These are phyloP conservation scores for Nephrotoma guestfalica DNA, from an alignment of 2,888 invertebrate species.

Conservation along the genomic window DNA sequence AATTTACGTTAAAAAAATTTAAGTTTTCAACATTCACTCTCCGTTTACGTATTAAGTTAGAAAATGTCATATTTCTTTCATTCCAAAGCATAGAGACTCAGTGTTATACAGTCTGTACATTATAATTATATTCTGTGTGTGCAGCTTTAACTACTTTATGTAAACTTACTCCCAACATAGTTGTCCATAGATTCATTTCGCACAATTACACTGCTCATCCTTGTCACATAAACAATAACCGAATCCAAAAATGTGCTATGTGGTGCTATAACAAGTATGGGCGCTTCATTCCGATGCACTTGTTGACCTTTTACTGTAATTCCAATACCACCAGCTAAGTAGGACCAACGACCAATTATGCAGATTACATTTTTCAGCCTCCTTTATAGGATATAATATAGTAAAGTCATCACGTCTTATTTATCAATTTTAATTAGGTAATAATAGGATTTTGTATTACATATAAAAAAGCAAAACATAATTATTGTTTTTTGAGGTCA, in stretches of 20 bases:
- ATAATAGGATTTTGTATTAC: background rate
- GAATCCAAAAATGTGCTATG: slow-evolving; percentile 84
- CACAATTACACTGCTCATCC: slow-evolving; percentile 72
- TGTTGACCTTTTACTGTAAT: slow-evolving; percentile 62
- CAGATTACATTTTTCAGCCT: slow-evolving; percentile 50
- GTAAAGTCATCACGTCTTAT: background rate
- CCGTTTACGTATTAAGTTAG: background rate
- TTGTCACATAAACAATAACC: slow-evolving; percentile 66
- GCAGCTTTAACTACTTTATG: slow-evolving; percentile 7
- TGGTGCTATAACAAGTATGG: slow-evolving; percentile 73
- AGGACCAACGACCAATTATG: slow-evolving; percentile 57
- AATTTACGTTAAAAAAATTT: background rate
- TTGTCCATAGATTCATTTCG: slow-evolving; percentile 68
- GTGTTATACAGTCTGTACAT: background rate
- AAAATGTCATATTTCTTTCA: background rate
- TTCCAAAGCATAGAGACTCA: background rate
- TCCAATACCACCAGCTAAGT: slow-evolving; percentile 62
- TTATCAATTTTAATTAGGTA: background rate
- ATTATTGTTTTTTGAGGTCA: background rate
- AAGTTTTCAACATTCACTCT: background rate
- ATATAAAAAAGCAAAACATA: background rate
- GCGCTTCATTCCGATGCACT: slow-evolving; percentile 62
- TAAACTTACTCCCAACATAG: slow-evolving; percentile 72
- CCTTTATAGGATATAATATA: slow-evolving; percentile 28
- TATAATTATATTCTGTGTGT: background rate